phyloP scores from a whole-genome alignment of 1,140 invertebrate species.

The Drosophila mauritiana region DNA sequence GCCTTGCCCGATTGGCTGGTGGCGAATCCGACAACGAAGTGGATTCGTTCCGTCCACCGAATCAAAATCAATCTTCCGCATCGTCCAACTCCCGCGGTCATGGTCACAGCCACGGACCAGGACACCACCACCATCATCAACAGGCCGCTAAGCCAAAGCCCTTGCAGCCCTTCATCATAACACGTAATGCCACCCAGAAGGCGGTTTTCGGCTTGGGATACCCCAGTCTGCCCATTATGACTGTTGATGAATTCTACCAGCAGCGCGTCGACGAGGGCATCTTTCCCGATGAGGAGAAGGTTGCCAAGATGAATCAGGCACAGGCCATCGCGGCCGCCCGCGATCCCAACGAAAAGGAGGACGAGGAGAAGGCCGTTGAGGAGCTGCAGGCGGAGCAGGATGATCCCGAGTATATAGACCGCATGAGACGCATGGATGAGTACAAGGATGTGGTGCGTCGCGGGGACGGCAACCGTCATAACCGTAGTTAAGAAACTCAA shows the following conservation, averaged over 20 bases:
- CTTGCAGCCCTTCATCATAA: slow-evolving; percentile 96
- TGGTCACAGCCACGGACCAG: slow-evolving; percentile 52
- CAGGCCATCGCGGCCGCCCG: slow-evolving; percentile 81
- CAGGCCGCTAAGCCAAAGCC: slow-evolving; percentile 84
- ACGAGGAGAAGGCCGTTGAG: slow-evolving; percentile 88
- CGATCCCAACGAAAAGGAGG: slow-evolving; percentile 86
- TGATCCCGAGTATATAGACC: slow-evolving; percentile 89
- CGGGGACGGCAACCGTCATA: slow-evolving; percentile 95
- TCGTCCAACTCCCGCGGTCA: slow-evolving; percentile 10
- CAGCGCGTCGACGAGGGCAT: slow-evolving; percentile 92
- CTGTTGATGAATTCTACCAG: slow-evolving; percentile 98
- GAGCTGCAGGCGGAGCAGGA: slow-evolving; percentile 89
- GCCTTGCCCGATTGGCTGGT: slow-evolving; percentile 56
- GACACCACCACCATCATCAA: slow-evolving; percentile 43
- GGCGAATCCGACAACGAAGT: slow-evolving; percentile 26
- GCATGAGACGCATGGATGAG: slow-evolving; percentile 92
- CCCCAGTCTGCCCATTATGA: slow-evolving; percentile 95
- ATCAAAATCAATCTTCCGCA: background rate
- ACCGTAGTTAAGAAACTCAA: slow-evolving; percentile 89
- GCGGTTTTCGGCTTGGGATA: slow-evolving; percentile 97
- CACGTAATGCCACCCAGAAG: slow-evolving; percentile 95
- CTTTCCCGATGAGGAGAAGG: slow-evolving; percentile 85
- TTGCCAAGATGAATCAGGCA: slow-evolving; percentile 73
- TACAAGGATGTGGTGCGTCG: slow-evolving; percentile 95
- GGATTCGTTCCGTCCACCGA: background rate